Base-by-base conservation (phyloP, 2,113 vertebrate species). In the Oryzias woworae region DNA sequence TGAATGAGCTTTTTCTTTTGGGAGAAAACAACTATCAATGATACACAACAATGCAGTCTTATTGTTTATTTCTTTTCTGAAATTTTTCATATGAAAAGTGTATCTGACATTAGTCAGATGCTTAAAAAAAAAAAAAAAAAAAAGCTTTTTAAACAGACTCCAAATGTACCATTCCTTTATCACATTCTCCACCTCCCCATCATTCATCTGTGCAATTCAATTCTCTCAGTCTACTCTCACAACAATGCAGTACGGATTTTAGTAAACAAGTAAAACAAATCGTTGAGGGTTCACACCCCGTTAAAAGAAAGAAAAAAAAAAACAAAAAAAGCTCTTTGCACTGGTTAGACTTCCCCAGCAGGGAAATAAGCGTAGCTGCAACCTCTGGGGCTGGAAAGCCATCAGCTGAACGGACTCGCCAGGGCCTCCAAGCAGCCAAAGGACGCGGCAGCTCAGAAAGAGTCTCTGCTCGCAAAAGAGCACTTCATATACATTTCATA, bases 91-190 rank as follows among this genome's bases (percentile, higher is more conserved):
- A 87, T 84, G 88, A 86, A 92, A 92, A 89, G 75, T 85, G 89
- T 90, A 91, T 90, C 89, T 90, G 91, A 92, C 87, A 79, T 87
- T 76, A 87, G 88, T 86, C 88, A 83, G 77, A 83, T 79, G 76
- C 78, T 83, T 82, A 71, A 62, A 77, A 73, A 69, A 69, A 66
- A 59, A 61, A 31, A 54, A 65, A 66, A 13, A 71, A 48, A 72
- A 63, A 72, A 78, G 67, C 69, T 76, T 87, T 67, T 80, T 76
- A 84, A 87, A 88, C 69, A 82, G 88, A 79, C 70, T 88, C 45
- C 85, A 87, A 89, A 84, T 87, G 90, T 92, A 92, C 91, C 91
- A 87, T 88, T 86, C 82, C 43, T 85, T 81, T 68, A 70, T 76
- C 62, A 36, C 62, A 14, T 44, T 55, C 26, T 50, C 68, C 51